These are phyloP conservation scores for Colletes latitarsis DNA, from an alignment of 1,140 invertebrate genomes.

Conservation along the genomic window DNA sequence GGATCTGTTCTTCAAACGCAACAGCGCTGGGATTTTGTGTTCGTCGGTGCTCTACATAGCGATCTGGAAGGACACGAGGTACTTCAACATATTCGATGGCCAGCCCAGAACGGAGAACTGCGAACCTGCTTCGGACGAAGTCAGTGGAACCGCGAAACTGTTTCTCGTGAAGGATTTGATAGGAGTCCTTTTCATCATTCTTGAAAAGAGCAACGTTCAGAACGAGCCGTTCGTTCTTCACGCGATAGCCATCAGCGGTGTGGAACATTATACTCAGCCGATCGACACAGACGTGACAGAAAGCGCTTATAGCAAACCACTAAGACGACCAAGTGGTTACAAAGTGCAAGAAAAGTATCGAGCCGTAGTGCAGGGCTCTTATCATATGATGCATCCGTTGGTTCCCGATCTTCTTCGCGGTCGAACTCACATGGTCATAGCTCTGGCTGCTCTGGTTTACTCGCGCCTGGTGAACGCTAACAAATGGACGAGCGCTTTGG, in stretches of 20 bases:
- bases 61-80: constrained; percentile 70
- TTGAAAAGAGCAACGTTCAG: constrained; percentile 70
- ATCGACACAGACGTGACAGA: constrained; percentile 37
- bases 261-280: constrained; percentile 31
- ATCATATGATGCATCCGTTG: constrained; percentile 68
- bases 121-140: constrained; percentile 32
- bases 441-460: constrained; percentile 73
- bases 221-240: constrained; percentile 74
- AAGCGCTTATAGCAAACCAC: constrained; percentile 34
- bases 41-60: constrained; percentile 73
- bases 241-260: constrained; percentile 53
- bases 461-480: constrained; percentile 70
- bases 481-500: constrained; percentile 72
- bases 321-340: constrained; percentile 68
- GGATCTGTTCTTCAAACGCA: constrained; percentile 70
- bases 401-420: constrained; percentile 63
- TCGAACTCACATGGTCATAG: constrained; percentile 70
- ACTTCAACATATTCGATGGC: constrained; percentile 75
- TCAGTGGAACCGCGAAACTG: constrained; percentile 68
- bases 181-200: constrained; percentile 71
- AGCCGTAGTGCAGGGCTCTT: constrained; percentile 72
- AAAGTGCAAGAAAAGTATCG: constrained; percentile 64
- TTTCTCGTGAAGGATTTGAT: constrained; percentile 68
- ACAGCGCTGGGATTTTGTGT: constrained; percentile 67
- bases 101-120: constrained; percentile 70